phyloP scores from a whole-genome alignment of 2,888 invertebrate species.

The Protophormia terraenovae region DNA sequence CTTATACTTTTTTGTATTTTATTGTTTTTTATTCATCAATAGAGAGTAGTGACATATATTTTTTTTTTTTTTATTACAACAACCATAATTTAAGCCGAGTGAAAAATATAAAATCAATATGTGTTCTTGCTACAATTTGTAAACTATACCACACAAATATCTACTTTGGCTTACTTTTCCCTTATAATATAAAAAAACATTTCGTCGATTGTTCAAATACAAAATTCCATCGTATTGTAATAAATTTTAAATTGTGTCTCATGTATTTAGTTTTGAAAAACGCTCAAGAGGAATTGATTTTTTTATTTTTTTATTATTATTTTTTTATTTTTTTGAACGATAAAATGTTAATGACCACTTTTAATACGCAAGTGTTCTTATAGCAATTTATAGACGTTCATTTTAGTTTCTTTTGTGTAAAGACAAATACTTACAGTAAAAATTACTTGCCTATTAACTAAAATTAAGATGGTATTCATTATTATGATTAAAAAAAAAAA shows the following conservation, averaged over 20 bases:
- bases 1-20: slow-evolving; percentile 19
- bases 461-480: slow-evolving; percentile 1
- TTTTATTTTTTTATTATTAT: no score
- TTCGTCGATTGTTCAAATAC: background rate
- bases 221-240: background rate
- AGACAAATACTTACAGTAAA: background rate
- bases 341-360: slow-evolving; percentile 48
- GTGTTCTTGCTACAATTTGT: slow-evolving; percentile 3
- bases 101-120: slow-evolving; percentile 29
- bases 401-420: background rate
- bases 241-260: background rate
- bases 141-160: background rate
- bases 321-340: no score
- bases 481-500: background rate
- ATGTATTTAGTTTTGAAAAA: background rate
- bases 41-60: background rate
- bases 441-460: background rate
- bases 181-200: background rate
- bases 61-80: slow-evolving; percentile 4
- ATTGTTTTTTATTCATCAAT: background rate
- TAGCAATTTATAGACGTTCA: background rate
- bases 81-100: background rate
- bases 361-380: background rate
- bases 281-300: background rate
- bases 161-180: background rate